These are phyloP conservation scores for Stegodyphus mimosarum DNA, from an alignment of 1,140 invertebrate genomes.

Conservation along the genomic window DNA sequence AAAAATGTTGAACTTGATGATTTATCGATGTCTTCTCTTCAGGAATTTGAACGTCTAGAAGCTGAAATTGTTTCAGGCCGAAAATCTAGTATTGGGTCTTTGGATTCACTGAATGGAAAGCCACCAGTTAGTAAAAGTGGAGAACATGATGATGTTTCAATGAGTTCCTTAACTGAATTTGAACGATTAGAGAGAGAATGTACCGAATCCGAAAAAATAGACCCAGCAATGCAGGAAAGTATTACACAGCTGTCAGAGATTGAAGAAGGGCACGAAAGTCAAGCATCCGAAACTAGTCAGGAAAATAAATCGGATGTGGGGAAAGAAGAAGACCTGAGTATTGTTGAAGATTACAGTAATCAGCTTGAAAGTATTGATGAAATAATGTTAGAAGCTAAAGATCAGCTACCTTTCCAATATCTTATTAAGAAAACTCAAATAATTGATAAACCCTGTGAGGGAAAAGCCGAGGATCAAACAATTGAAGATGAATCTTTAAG, in stretches of 20 bases:
- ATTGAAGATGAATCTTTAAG: background rate
- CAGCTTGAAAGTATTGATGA: constrained; percentile 80
- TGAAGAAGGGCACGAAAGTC: constrained; percentile 76
- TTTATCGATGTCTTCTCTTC: constrained; percentile 69
- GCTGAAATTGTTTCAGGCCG: constrained; percentile 65
- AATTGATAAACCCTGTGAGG: constrained; percentile 3
- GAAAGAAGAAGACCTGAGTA: constrained; percentile 69
- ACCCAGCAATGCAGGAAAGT: constrained; percentile 81
- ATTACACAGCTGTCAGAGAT: constrained; percentile 82
- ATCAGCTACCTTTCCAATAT: constrained; percentile 32
- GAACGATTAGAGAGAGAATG: constrained; percentile 89
- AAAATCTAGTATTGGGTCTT: constrained; percentile 59
- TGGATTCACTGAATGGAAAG: constrained; percentile 63
- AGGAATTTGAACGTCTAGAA: constrained; percentile 71
- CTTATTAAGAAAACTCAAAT: constrained; percentile 26
- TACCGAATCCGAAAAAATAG: constrained; percentile 82
- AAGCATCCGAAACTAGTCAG: constrained; percentile 76
- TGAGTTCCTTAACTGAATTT: constrained; percentile 93
- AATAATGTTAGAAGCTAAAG: constrained; percentile 78
- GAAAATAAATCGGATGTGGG: constrained; percentile 73
- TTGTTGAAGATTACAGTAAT: constrained; percentile 76
- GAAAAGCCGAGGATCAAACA: background rate
- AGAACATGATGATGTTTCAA: constrained; percentile 90
- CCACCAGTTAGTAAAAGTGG: constrained; percentile 73
- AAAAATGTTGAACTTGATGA: constrained; percentile 68